These are phyloP conservation scores for Sericinus montela DNA, from an alignment of 2,888 invertebrate species.

Conservation along the genomic window DNA sequence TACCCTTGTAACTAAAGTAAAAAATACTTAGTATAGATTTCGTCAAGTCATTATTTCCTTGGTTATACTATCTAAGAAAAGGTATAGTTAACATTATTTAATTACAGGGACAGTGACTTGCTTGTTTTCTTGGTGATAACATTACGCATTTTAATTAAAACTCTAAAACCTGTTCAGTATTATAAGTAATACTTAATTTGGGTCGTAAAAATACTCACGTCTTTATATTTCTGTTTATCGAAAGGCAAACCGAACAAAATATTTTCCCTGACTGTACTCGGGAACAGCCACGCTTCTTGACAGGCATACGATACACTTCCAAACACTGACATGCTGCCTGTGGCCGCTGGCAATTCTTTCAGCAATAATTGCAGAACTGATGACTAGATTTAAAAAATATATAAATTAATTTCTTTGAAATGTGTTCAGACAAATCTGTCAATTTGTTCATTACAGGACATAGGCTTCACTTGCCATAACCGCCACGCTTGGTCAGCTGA, in stretches of 20 bases:
- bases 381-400: slow-evolving; percentile 58
- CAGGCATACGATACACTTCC: slow-evolving; percentile 86
- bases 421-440: too few relatives aligned
- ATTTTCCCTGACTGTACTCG: slow-evolving; percentile 88
- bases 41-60: not conserved
- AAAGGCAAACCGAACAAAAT: slow-evolving; percentile 89
- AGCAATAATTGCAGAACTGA: slow-evolving; percentile 84
- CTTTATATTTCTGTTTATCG: slow-evolving; percentile 78
- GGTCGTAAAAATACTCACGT: slow-evolving; percentile 39
- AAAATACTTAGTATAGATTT: too few relatives aligned
- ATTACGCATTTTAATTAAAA: not conserved
- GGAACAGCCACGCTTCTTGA: slow-evolving; percentile 93
- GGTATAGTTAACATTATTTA: not conserved
- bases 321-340: slow-evolving; percentile 81
- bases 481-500: too few relatives aligned
- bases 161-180: too few relatives aligned
- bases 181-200: too few relatives aligned
- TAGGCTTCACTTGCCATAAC: too few relatives aligned
- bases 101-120: not conserved
- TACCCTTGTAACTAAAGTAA: too few relatives aligned
- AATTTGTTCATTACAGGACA: too few relatives aligned
- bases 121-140: not conserved
- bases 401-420: not conserved
- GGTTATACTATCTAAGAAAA: slow-evolving; percentile 3
- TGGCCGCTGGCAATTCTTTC: slow-evolving; percentile 82